Conservation (phyloP, 30 jellyfish, hydroid and myxozoan genomes). For the Aurelia sp. region DNA sequence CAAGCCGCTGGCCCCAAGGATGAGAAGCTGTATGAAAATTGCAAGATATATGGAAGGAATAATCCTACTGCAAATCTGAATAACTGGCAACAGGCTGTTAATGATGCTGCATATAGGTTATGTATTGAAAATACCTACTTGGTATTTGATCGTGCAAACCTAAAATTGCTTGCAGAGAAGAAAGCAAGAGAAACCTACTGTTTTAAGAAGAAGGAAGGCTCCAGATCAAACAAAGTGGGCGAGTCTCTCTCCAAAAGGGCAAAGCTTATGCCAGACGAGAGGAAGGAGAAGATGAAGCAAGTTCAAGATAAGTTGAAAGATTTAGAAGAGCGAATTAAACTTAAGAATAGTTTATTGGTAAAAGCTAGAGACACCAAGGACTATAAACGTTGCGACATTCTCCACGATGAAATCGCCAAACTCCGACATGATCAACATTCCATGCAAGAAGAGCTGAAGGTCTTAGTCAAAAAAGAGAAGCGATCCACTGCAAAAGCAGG, state of each 20-base stretch:
- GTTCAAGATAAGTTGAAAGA: background rate
- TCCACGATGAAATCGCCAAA: conserved; percentile 5
- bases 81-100: conserved; percentile 4
- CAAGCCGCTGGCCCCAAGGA: background rate
- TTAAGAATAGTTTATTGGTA: background rate
- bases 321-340: background rate
- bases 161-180: background rate
- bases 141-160: conserved; percentile 4
- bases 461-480: background rate
- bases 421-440: background rate
- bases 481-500: conserved; percentile 7
- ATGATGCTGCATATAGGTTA: background rate
- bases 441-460: background rate
- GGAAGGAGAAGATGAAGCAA: background rate
- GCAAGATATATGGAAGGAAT: background rate
- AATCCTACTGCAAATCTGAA: background rate
- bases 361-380: conserved; percentile 12
- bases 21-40: background rate
- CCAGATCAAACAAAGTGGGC: background rate
- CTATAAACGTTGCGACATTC: background rate
- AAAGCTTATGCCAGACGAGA: conserved; percentile 3
- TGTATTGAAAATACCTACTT: background rate
- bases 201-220: conserved; percentile 4
- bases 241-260: conserved; percentile 1
- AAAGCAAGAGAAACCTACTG: background rate